phyloP scores from a whole-genome alignment of 2,113 vertebrate species.

The Phycodurus eques region DNA sequence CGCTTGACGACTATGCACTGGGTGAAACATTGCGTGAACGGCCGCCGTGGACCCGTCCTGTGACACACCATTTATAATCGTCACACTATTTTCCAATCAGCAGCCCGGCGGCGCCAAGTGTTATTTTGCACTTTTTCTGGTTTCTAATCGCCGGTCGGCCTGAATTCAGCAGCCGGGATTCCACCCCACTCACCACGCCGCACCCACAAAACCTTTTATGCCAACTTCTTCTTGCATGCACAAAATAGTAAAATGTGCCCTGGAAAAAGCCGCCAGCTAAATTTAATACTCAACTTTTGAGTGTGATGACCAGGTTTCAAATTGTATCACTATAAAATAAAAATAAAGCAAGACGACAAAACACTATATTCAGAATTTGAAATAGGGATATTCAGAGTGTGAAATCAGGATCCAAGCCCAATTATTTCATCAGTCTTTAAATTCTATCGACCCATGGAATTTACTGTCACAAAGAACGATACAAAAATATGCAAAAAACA shows the following conservation, averaged over 20 bases:
- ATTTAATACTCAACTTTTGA: neutral
- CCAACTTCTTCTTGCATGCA: slow-evolving; percentile 25
- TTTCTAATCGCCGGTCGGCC: slow-evolving; percentile 43
- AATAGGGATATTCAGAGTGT: neutral
- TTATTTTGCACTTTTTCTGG: slow-evolving; percentile 47
- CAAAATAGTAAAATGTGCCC: slow-evolving; percentile 23
- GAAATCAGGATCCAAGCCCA: neutral
- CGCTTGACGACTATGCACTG: slow-evolving; percentile 15
- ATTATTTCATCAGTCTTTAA: too few relatives aligned
- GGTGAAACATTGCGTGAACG: slow-evolving; percentile 22
- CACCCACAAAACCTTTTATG: slow-evolving; percentile 24
- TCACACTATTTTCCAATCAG: slow-evolving; percentile 63
- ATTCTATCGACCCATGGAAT: too few relatives aligned
- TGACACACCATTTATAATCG: slow-evolving; percentile 57
- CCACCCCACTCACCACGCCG: slow-evolving; percentile 32
- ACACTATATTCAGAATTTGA: too few relatives aligned
- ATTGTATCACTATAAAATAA: neutral
- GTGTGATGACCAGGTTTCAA: neutral
- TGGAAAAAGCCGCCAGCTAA: neutral
- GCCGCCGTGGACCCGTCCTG: slow-evolving; percentile 10
- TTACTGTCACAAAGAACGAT: too few relatives aligned
- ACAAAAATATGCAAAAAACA: too few relatives aligned
- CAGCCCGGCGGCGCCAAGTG: slow-evolving; percentile 42
- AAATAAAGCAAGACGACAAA: neutral
- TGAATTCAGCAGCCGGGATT: slow-evolving; percentile 59